A percentile compares a stretch with the other conserved stretches of the same genome.
Evolutionary conservation across 2,888 invertebrate genomes (phyloP).

Genomic region (Branchinecta sandiegonensis): DNA sequence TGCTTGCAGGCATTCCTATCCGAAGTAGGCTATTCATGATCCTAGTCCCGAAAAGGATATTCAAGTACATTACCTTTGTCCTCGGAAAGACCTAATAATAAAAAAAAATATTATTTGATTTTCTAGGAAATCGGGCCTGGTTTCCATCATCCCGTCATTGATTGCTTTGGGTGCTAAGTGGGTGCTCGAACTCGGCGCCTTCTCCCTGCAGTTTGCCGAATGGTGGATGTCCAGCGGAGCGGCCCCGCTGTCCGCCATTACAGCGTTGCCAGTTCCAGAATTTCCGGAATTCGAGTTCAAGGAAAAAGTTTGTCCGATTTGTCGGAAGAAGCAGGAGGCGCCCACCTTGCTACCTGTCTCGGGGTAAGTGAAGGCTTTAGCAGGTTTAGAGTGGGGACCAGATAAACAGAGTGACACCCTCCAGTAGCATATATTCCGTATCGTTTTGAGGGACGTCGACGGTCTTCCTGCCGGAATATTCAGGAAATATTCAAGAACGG

Average conservation of each 20-base stretch:
- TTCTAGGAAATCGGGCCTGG: not conserved
- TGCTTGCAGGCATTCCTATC: too few relatives aligned
- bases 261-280: constrained; percentile 4
- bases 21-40: too few relatives aligned
- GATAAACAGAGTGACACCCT: too few relatives aligned
- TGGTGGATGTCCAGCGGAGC: constrained; percentile 3
- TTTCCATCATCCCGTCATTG: not conserved
- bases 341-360: not conserved
- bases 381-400: too few relatives aligned
- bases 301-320: not conserved
- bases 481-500: too few relatives aligned
- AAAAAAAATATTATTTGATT: not conserved
- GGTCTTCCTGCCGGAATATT: too few relatives aligned
- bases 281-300: constrained; percentile 5
- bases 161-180: not conserved
- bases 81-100: too few relatives aligned
- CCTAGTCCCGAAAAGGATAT: too few relatives aligned
- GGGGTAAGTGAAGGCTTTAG: not conserved
- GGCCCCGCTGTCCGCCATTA: not conserved
- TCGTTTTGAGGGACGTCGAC: too few relatives aligned
- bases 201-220: not conserved
- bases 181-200: not conserved
- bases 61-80: too few relatives aligned
- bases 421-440: too few relatives aligned
- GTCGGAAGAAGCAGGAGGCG: not conserved